phyloP scores from a whole-genome alignment of 2,113 vertebrate species.

The Pygoscelis antarcticus region DNA sequence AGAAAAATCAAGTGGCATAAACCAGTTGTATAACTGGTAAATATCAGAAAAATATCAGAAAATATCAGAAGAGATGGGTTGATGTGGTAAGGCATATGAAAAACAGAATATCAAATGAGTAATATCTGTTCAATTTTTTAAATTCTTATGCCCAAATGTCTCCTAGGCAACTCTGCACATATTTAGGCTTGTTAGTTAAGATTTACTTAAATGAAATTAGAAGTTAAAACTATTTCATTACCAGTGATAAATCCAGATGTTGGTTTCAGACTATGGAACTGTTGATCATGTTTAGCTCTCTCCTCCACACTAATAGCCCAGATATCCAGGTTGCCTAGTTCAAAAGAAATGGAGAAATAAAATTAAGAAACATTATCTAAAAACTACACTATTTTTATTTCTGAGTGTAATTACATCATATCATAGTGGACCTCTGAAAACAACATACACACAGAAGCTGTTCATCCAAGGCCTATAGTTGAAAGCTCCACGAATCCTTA shows the following conservation, averaged over 20 bases:
- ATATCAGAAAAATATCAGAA: neutral
- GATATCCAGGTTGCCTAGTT: slow-evolving; percentile 88
- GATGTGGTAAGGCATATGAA: neutral
- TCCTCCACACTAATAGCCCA: slow-evolving; percentile 97
- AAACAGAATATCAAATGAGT: neutral
- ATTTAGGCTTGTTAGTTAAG: neutral
- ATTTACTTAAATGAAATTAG: neutral
- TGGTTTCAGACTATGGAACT: slow-evolving; percentile 95
- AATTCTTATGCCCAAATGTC: neutral
- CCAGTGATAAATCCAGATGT: slow-evolving; percentile 95
- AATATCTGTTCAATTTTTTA: neutral
- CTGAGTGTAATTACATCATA: neutral
- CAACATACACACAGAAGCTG: neutral
- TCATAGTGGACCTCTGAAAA: neutral
- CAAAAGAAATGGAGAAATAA: neutral
- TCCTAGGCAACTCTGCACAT: neutral
- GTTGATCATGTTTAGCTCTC: slow-evolving; percentile 96
- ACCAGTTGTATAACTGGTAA: neutral
- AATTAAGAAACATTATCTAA: neutral
- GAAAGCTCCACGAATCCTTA: neutral
- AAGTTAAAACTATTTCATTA: slow-evolving; percentile 55
- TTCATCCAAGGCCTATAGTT: neutral
- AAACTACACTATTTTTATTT: neutral
- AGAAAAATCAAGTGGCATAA: neutral
- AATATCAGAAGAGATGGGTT: neutral